Base-by-base conservation (phyloP, 1,140 invertebrate species). In the Laupala kohalensis region DNA sequence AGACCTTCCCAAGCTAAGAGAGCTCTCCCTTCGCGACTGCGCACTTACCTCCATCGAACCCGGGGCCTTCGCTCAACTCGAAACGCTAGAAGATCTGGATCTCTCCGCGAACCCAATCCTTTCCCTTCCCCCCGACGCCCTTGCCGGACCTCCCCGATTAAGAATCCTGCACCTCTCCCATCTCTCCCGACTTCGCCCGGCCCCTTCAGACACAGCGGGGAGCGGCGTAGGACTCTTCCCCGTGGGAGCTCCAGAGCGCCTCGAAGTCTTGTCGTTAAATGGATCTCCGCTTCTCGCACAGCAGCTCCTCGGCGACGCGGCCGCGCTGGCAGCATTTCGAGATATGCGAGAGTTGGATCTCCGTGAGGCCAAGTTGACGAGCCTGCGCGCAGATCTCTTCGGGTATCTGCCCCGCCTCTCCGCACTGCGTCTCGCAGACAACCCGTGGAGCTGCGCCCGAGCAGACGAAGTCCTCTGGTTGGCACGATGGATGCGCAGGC, bases 41-140 rank as follows among this genome's bases (percentile, higher is more conserved):
- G 77, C 83, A 73, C 90, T 92, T 72, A 78, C 75, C n/a, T 80
- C 80, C 37, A 86, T 92, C 70, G 84, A 88, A 76, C 85, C 88
- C 62, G 87, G 86, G 28, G 84, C 86, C 4, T 88, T 93, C 78
- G 84, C 84, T 73, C 86, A 89, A 77, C 78, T 92, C 71, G 76
- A 82, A 6, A 82, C 83, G 13, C 82, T 95, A 9, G 83, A 86
- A 75, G 85, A 86, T 70, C 82, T 95, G 67, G 90, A 92, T 81
- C 78, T 94, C 75, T 93, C 92, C 5, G 84, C 88, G 77, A 93
- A 93, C 81, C 89, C 90, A 6, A 81, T 93, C 73, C 85, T 86
- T 77, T 79, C 82, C 70, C 81, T 93, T 64, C 83, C 86, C 3
- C 84, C 85, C 26, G 88, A 87, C 76, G 85, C 87, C 24, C 86